Base-by-base conservation (phyloP, 2,797 vertebrate genomes). In the Yasuhikotakia modesta region DNA sequence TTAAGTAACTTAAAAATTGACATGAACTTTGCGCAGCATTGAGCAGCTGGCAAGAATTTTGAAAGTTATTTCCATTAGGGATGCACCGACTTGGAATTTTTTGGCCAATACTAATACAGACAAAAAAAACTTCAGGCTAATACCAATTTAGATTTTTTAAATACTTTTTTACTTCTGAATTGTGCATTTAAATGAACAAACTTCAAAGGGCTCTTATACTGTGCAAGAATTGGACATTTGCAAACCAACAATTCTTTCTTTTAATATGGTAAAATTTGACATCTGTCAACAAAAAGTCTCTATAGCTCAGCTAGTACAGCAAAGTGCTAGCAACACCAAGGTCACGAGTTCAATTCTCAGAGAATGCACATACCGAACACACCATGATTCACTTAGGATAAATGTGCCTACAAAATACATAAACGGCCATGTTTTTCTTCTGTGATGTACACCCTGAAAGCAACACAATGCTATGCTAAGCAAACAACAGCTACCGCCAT, bases 401-500 rank as follows among this genome's bases (percentile, higher is more conserved):
- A 27, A 60, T 16, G 2, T 19, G 10, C 48, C 10, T 57, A 3
- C n/a, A n/a, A 24, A 13, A 13, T 3, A 10, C 24, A 58, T 58
- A 27, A 27, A 58, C 13, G 24, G 27, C 2, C 1, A 58, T 16
- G 14, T 58, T 58, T 13, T 27, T 58, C 7, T 13, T 57, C 3
- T 16, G 2, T 53, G 32, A 60, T 6, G 30, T 43, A 52, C 24
- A 5, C 2, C 10, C 24, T 35, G 45, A 57, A 70, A n/a, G 32
- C 13, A 35, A 45, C 17, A 3, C 27, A 11, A 43, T 43, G 19
- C 7, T 39, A 53, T 43, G 76, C 57, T 70, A 64, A 64, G 57
- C 67, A 71, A 65, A 32, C 69, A 4, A 45, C 32, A 76, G 32
- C 61, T 67, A 64, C 7, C 30, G 30, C 35, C 79, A 71, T 72